Percentiles rank a stretch among this genome's conserved stretches.
phyloP scores from a whole-genome alignment of 2,797 vertebrate genomes.

The Emydoidea blandingii region DNA sequence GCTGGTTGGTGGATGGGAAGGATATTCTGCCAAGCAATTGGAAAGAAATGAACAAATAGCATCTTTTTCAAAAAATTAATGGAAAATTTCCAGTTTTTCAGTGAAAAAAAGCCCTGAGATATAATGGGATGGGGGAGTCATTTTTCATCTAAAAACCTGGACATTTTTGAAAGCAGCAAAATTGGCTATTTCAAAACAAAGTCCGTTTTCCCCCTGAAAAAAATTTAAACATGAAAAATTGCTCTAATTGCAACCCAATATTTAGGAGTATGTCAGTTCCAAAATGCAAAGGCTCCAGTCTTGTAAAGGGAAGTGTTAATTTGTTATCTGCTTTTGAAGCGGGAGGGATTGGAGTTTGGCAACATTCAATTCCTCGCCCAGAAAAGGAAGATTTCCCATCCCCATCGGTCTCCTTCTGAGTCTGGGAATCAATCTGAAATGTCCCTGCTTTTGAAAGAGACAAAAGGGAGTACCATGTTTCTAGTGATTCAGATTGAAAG shows the following conservation, averaged over 20 bases:
- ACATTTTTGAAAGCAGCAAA: neutral
- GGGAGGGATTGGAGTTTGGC: neutral
- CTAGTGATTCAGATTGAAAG: neutral
- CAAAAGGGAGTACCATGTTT: neutral
- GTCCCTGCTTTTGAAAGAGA: neutral
- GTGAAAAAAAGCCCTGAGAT: neutral
- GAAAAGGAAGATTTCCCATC: neutral
- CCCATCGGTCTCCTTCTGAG: neutral
- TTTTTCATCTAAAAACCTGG: neutral
- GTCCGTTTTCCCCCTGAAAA: neutral
- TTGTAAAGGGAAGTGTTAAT: neutral
- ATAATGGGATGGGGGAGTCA: neutral
- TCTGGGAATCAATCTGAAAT: neutral
- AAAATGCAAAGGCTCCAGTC: neutral
- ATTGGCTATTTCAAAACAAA: neutral
- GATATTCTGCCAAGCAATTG: neutral
- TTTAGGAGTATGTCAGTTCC: neutral
- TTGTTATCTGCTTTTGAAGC: neutral
- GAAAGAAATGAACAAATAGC: neutral
- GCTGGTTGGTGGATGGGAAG: neutral
- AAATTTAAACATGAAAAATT: neutral
- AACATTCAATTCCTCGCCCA: neutral
- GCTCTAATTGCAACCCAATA: neutral
- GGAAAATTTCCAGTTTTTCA: neutral
- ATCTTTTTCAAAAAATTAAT: neutral